Conservation (phyloP, 1,140 invertebrate species). For the Heliconius congener region DNA sequence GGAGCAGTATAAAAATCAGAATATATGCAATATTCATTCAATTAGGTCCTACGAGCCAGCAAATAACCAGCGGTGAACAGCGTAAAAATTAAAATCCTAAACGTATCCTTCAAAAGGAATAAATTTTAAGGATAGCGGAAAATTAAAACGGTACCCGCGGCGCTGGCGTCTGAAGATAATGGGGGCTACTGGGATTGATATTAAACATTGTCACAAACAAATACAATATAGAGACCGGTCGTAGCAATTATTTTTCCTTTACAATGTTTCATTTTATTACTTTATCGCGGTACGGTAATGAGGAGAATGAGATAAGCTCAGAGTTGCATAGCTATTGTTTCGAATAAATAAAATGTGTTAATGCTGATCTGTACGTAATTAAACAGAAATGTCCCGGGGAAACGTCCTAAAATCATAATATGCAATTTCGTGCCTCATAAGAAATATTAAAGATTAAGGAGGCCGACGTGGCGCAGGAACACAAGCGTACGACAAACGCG, state of each 20-base stretch:
- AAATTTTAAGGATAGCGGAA: constrained; percentile 35
- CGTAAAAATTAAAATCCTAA: constrained; percentile 43
- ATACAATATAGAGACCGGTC: constrained; percentile 30
- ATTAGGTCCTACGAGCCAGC: constrained; percentile 36
- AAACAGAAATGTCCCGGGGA: not conserved
- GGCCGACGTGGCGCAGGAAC: too few relatives aligned
- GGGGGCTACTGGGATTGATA: constrained; percentile 41
- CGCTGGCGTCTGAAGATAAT: constrained; percentile 48
- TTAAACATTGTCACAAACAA: constrained; percentile 43
- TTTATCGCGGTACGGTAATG: constrained; percentile 17
- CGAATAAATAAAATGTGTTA: not conserved
- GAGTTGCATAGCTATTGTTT: not conserved
- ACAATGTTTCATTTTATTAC: constrained; percentile 30
- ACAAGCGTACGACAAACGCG: not conserved
- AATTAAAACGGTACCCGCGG: constrained; percentile 59
- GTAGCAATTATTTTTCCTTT: constrained; percentile 20
- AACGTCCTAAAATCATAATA: not conserved
- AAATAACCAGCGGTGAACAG: constrained; percentile 32
- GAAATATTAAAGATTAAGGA: too few relatives aligned
- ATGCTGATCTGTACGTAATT: not conserved
- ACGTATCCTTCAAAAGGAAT: constrained; percentile 44
- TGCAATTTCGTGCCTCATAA: too few relatives aligned
- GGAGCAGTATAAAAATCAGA: constrained; percentile 26
- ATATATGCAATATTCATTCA: constrained; percentile 43
- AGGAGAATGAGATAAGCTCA: constrained; percentile 17